Conservation (phyloP, 2,113 vertebrate genomes). For the Hyaena hyaena region DNA sequence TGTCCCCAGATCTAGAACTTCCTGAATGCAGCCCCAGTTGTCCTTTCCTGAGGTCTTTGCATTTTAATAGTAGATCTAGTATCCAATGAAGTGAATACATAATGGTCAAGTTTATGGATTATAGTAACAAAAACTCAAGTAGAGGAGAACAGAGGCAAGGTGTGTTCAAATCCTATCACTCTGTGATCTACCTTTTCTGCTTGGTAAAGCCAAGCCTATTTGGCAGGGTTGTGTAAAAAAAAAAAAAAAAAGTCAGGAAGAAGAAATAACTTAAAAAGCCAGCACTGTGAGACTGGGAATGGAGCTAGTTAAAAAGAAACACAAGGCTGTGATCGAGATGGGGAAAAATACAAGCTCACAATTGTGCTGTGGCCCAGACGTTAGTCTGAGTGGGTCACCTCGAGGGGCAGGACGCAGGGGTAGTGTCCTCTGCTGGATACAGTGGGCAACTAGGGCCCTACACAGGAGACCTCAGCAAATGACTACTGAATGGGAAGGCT, state of each 20-base stretch:
- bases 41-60: background rate
- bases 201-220: background rate
- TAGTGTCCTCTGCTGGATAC: background rate
- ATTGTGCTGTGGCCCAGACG: background rate
- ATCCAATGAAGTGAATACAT: background rate
- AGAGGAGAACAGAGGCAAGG: background rate
- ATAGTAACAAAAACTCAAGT: background rate
- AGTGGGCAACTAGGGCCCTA: background rate
- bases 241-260: background rate
- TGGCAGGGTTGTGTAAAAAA: background rate
- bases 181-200: background rate
- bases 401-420: background rate
- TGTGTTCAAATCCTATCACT: background rate
- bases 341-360: background rate
- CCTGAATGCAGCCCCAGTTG: background rate
- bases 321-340: background rate
- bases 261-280: background rate
- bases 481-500: background rate
- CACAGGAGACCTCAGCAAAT: background rate
- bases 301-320: background rate
- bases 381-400: background rate
- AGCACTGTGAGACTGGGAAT: background rate
- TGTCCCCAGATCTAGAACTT: background rate
- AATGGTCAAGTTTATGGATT: background rate
- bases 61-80: background rate